Base-by-base conservation (phyloP, 2,113 vertebrate genomes). In the Nibea albiflora region DNA sequence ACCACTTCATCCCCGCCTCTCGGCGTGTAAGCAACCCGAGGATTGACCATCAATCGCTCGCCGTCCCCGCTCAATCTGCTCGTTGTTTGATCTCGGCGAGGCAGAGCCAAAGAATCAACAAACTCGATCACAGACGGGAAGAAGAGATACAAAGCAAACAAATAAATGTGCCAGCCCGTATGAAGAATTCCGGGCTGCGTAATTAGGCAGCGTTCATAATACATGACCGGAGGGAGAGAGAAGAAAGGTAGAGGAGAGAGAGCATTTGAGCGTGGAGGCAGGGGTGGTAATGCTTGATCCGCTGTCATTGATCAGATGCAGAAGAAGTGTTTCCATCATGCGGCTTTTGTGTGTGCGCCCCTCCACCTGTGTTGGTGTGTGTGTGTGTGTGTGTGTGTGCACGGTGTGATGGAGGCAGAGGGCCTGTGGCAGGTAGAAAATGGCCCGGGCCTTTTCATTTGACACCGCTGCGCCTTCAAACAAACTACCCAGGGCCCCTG, bases 181-280 rank as follows among this genome's bases (percentile, higher is more conserved):
- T 87, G 89, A 92, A 78, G 88, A 92, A 92, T 92, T 89, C 88
- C 76, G 85, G 88, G 92, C 84, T 80, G 83, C 57, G 90, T 94
- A 95, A 95, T 94, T 93, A 94, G 89, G 89, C 84, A 81, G 88
- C 90, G 92, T 95, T 94, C 92, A 94, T 94, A 92, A 94, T 91
- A 93, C 93, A 95, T 94, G 92, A 93, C 90, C 80, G 52, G 73
- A 81, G 84, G 80, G 84, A 91, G 79, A 77, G 44, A 75, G 79
- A 80, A 69, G 78, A 78, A 83, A 85, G 81, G 82, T 81, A 66
- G 64, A 62, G 26, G 67, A 66, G 62, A 83, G 67, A 66, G 62
- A 83, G 82, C 26, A 31, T 52, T 5, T 35, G 74, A 73, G 76
- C 26, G 71, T 4, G n/a, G 65, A 70, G 81, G 50, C 58, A 78